A percentile compares a stretch with the other conserved stretches of the same genome.
phyloP scores from a whole-genome alignment of 1,140 invertebrate genomes.

The Aphelenchoides fujianensis region DNA sequence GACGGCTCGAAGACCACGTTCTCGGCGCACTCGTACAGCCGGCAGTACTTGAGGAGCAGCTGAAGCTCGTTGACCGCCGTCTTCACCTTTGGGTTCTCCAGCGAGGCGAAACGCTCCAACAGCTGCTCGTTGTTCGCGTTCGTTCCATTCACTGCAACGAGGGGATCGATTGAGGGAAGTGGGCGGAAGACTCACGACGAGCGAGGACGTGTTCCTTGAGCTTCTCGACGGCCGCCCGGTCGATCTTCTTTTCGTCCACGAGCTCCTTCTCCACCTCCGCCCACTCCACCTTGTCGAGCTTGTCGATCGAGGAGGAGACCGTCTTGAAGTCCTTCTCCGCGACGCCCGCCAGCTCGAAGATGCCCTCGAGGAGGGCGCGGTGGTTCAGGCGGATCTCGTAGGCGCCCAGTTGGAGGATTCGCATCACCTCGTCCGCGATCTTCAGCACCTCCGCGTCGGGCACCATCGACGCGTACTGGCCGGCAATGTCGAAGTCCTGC shows the following conservation, averaged over 20 bases:
- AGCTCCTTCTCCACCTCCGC: constrained; percentile 89
- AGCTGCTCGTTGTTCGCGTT: constrained; percentile 28
- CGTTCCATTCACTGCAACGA: constrained; percentile 39
- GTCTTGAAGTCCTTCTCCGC: constrained; percentile 80
- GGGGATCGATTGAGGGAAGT: constrained; percentile 13
- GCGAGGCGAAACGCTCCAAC: constrained; percentile 68
- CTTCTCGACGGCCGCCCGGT: constrained; percentile 75
- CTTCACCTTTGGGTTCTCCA: constrained; percentile 70
- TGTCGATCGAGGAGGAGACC: constrained; percentile 97
- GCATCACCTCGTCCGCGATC: constrained; percentile 84
- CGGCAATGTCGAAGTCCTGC: constrained; percentile 99
- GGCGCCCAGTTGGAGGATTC: constrained; percentile 76
- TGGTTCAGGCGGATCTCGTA: constrained; percentile 92
- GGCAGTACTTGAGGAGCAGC: constrained; percentile 80
- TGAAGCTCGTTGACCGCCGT: constrained; percentile 74
- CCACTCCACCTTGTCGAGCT: constrained; percentile 94
- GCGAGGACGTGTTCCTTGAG: constrained; percentile 83
- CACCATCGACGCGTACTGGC: constrained; percentile 89
- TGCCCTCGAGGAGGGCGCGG: constrained; percentile 84
- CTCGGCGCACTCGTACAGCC: constrained; percentile 75
- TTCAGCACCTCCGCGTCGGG: constrained; percentile 93
- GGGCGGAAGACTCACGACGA: constrained; percentile 57
- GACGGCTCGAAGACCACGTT: constrained; percentile 82
- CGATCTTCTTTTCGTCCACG: constrained; percentile 85
- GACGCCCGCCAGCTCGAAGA: constrained; percentile 93